Conservation (phyloP, 2,888 invertebrate genomes). For the Phengaris arion region DNA sequence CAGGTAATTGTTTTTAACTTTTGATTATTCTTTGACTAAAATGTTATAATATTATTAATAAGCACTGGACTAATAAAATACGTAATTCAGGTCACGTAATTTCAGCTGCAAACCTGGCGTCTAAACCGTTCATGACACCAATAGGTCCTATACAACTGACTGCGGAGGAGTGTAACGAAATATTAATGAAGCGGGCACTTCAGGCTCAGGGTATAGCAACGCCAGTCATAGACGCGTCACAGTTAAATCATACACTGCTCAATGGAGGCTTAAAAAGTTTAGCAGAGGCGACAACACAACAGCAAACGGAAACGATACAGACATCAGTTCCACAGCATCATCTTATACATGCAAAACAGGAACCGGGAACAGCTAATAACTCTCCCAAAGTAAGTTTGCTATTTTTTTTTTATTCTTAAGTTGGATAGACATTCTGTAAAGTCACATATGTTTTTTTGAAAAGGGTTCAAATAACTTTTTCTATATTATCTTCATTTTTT, state of each 20-base stretch:
- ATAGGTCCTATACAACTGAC: conserved; percentile 86
- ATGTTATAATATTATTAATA: not conserved
- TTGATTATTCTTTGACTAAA: too few species aligned
- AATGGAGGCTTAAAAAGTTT: conserved; percentile 69
- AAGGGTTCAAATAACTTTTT: too few species aligned
- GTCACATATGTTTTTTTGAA: too few species aligned
- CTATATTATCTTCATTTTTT: too few species aligned
- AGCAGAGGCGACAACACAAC: conserved; percentile 61
- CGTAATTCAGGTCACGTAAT: conserved; percentile 37
- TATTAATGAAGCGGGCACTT: conserved; percentile 86
- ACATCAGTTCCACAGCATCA: conserved; percentile 69
- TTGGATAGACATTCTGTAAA: too few species aligned
- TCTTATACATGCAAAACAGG: conserved; percentile 77
- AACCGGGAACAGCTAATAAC: conserved; percentile 80
- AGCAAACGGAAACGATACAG: conserved; percentile 64
- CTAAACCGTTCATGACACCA: conserved; percentile 85
- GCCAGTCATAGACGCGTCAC: conserved; percentile 72
- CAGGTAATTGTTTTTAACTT: too few species aligned
- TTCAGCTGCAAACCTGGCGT: conserved; percentile 65
- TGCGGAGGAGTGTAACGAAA: conserved; percentile 88
- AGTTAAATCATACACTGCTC: conserved; percentile 66
- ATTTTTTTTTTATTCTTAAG: not conserved
- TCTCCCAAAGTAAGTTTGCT: conserved; percentile 70
- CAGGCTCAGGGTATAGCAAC: conserved; percentile 81
- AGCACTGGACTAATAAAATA: conserved; percentile 18